Evolutionary conservation across 2,113 vertebrate genomes (phyloP).

Genomic region (Orientallactaga bullata): DNA sequence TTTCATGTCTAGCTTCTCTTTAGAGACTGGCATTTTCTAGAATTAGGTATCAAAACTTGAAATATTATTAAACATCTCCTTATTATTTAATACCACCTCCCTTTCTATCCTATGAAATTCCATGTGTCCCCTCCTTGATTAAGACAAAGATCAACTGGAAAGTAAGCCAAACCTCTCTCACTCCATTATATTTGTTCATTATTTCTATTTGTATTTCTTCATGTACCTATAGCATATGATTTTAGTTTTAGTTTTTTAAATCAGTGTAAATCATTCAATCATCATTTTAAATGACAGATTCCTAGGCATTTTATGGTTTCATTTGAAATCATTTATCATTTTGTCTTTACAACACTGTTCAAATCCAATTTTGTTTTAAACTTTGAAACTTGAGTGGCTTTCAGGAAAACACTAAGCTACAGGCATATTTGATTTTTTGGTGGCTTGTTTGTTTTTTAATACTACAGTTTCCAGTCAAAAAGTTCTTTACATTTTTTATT

Average conservation of each 20-base stretch:
- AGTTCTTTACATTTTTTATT: no score
- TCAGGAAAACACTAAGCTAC: no score
- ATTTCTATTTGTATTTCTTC: not conserved
- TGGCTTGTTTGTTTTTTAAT: no score
- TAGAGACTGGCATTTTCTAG: not conserved
- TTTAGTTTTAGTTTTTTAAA: not conserved
- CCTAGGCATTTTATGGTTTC: no score
- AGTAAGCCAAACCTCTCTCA: not conserved
- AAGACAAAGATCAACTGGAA: not conserved
- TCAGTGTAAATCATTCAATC: not conserved
- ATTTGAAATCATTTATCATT: no score
- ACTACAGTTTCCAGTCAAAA: no score
- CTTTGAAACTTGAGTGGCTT: not conserved
- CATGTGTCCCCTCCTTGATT: not conserved
- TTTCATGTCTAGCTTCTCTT: not conserved
- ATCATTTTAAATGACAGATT: not conserved
- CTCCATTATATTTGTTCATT: not conserved
- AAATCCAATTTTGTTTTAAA: not conserved
- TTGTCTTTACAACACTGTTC: no score
- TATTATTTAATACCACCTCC: not conserved
- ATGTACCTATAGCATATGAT: fast-evolving
- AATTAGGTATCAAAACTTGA: not conserved
- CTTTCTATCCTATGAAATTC: not conserved
- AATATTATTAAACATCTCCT: not conserved
- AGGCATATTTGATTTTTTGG: no score